Conservation (phyloP, 2,797 vertebrate species). For the Typhlichthys eigenmanni region DNA sequence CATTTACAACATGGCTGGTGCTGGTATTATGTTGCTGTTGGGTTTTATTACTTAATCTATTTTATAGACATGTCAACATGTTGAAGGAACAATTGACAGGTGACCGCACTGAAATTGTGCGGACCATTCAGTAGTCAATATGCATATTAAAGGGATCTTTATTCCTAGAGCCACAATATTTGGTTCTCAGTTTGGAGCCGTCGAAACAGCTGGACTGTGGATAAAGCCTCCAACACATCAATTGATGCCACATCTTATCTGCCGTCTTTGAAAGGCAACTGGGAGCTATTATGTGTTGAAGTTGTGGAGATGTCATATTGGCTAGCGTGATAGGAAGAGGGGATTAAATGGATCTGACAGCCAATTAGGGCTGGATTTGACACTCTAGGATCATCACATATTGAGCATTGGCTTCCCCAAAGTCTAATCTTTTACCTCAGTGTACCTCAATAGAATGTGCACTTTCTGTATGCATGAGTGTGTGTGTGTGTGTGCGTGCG, state of each 20-base stretch:
- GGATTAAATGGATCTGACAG: conserved; percentile 70
- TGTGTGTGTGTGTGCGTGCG: conserved; percentile 1
- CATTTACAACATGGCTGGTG: no score
- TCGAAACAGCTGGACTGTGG: conserved; percentile 13
- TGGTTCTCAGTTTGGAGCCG: conserved; percentile 3
- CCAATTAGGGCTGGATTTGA: conserved; percentile 71
- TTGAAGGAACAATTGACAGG: no score
- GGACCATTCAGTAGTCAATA: no score
- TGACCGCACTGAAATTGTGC: no score
- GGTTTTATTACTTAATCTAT: no score
- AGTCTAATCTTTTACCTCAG: conserved; percentile 56
- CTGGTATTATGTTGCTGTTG: no score
- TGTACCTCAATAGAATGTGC: conserved; percentile 23
- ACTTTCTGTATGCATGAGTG: conserved; percentile 12
- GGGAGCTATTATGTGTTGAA: conserved; percentile 28
- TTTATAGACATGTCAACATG: no score
- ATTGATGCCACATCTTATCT: conserved; percentile 29
- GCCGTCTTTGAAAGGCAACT: conserved; percentile 28
- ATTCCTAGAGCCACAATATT: conserved; percentile 1
- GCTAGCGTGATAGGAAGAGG: conserved; percentile 28
- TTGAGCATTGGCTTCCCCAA: conserved; percentile 54
- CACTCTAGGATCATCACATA: conserved; percentile 46
- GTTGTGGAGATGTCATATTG: conserved; percentile 52
- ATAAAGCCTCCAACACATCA: conserved; percentile 26
- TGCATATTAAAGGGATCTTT: conserved; percentile 16